A percentile compares a stretch with the other conserved stretches of the same genome.
Conservation (phyloP, 2,113 vertebrate species). For the Lamprologus ornatipinnis region DNA sequence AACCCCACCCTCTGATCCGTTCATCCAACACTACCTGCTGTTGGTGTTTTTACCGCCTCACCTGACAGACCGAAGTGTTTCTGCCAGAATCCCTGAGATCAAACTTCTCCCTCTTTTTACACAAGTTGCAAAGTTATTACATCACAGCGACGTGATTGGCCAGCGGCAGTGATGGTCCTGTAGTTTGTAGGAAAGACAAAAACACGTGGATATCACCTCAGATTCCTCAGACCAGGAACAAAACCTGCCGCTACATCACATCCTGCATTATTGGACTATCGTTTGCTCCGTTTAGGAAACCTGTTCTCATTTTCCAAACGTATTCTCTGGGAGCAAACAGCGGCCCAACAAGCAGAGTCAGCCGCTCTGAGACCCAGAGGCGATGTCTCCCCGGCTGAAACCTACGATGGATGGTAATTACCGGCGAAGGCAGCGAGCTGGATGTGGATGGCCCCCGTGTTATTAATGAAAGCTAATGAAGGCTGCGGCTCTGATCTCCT, state of each 20-base stretch:
- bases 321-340: not conserved
- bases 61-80: not conserved
- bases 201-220: fast-evolving
- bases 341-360: not conserved
- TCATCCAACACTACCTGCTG: not conserved
- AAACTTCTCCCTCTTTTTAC: not conserved
- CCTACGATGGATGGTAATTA: not conserved
- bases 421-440: not conserved
- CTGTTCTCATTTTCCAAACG: not conserved
- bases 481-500: not conserved
- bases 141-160: not conserved
- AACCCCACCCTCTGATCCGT: not conserved
- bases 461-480: not conserved
- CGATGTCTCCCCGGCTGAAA: not conserved
- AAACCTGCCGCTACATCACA: not conserved
- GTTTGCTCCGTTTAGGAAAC: not conserved
- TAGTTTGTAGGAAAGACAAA: not conserved
- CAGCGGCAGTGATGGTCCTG: not conserved
- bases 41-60: not conserved
- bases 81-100: not conserved
- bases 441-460: not conserved
- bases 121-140: not conserved
- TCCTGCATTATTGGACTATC: not conserved
- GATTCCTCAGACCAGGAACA: not conserved
- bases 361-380: not conserved